Conservation (phyloP, 2,113 vertebrate genomes). For the Tychaedon coryphoeus region DNA sequence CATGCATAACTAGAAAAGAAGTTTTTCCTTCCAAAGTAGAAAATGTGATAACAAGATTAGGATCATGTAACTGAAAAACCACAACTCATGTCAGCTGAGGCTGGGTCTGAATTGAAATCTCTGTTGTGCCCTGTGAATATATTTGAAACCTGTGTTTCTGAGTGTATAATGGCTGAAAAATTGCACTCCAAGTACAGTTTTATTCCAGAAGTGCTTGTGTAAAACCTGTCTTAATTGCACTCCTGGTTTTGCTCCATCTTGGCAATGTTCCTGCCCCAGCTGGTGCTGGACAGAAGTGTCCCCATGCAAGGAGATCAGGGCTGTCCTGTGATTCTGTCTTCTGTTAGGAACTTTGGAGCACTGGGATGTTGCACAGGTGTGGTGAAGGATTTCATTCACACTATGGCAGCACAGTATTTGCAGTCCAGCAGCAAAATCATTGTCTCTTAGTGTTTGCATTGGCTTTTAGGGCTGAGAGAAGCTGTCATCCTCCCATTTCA, state of each 20-base stretch:
- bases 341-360: neutral
- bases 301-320: neutral
- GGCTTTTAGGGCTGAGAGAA: neutral
- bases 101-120: neutral
- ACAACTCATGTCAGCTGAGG: accelerated
- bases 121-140: neutral
- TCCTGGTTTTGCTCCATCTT: neutral
- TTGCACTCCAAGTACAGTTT: neutral
- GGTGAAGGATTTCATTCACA: neutral
- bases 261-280: neutral
- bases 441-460: neutral
- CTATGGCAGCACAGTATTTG: neutral
- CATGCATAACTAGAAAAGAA: neutral
- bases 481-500: neutral
- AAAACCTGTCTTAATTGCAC: neutral
- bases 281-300: neutral
- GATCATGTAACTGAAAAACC: neutral
- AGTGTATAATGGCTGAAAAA: neutral
- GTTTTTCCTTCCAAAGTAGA: neutral
- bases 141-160: neutral
- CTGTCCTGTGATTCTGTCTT: neutral
- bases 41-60: neutral
- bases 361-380: accelerated
- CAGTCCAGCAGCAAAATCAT: neutral
- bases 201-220: neutral